Evolutionary conservation across 2,113 vertebrate genomes (phyloP).

Genomic region (Amblyopsis rosae): DNA sequence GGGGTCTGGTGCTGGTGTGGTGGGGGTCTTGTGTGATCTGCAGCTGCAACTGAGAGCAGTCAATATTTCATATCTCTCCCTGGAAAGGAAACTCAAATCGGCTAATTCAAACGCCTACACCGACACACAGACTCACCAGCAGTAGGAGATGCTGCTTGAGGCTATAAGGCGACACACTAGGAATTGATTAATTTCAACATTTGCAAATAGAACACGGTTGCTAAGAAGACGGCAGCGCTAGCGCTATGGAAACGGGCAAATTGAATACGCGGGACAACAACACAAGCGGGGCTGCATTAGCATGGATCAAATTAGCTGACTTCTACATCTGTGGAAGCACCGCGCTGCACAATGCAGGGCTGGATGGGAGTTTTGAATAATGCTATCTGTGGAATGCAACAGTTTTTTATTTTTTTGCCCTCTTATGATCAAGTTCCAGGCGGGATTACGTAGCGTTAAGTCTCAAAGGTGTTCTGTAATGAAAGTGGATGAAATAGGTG

Average conservation of each 20-base stretch:
- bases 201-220: constrained; percentile 44
- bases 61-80: constrained; percentile 75
- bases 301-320: constrained; percentile 61
- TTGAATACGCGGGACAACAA: constrained; percentile 41
- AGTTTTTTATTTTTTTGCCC: constrained; percentile 16
- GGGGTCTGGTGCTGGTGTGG: constrained; percentile 24
- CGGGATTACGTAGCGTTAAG: constrained; percentile 44
- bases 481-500: constrained; percentile 64
- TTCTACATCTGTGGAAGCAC: constrained; percentile 48
- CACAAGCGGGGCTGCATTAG: constrained; percentile 46
- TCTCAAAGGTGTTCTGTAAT: constrained; percentile 67
- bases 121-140: constrained; percentile 40
- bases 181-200: constrained; percentile 54
- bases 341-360: constrained; percentile 25
- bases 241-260: constrained; percentile 31
- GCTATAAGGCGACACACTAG: constrained; percentile 12
- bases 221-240: constrained; percentile 27
- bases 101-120: constrained; percentile 50
- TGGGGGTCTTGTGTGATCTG: constrained; percentile 41
- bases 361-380: constrained; percentile 41
- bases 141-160: constrained; percentile 23
- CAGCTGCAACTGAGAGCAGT: constrained; percentile 69
- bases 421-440: constrained; percentile 48
- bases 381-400: constrained; percentile 25
- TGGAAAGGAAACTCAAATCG: constrained; percentile 71